Conservation (phyloP, 37 sponge, comb jelly and placozoan genomes). For the Lycopodina hypogea region DNA sequence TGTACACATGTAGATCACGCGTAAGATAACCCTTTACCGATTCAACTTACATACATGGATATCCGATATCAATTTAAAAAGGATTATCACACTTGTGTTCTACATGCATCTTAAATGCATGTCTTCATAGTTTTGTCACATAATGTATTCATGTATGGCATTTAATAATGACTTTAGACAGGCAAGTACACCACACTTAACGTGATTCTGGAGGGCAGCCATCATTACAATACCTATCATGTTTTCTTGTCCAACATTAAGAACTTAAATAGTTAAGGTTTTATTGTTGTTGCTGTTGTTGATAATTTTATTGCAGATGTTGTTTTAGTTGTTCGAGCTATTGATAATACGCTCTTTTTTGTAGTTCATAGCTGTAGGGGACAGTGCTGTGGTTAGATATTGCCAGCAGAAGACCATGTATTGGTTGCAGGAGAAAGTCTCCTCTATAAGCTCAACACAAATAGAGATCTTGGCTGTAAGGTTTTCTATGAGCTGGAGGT, state of each 20-base stretch:
- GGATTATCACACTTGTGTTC: too few species aligned
- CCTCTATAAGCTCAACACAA: too few species aligned
- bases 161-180: not conserved
- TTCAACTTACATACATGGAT: too few species aligned
- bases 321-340: too few species aligned
- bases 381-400: constrained; percentile 26
- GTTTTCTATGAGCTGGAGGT: too few species aligned
- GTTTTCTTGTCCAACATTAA: constrained; percentile 25
- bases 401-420: constrained; percentile 33
- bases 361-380: not conserved
- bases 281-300: not conserved
- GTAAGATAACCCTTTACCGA: too few species aligned
- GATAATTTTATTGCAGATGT: not conserved
- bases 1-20: too few species aligned
- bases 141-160: too few species aligned
- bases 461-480: too few species aligned
- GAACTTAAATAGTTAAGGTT: constrained; percentile 35
- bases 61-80: too few species aligned
- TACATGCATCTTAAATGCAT: too few species aligned
- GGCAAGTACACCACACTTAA: constrained; percentile 65
- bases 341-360: not conserved
- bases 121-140: too few species aligned
- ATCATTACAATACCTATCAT: not conserved
- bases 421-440: constrained; percentile 67
- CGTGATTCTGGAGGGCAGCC: constrained; percentile 47